phyloP scores from a whole-genome alignment of 2,888 invertebrate species.

The Agrochola lychnidis region DNA sequence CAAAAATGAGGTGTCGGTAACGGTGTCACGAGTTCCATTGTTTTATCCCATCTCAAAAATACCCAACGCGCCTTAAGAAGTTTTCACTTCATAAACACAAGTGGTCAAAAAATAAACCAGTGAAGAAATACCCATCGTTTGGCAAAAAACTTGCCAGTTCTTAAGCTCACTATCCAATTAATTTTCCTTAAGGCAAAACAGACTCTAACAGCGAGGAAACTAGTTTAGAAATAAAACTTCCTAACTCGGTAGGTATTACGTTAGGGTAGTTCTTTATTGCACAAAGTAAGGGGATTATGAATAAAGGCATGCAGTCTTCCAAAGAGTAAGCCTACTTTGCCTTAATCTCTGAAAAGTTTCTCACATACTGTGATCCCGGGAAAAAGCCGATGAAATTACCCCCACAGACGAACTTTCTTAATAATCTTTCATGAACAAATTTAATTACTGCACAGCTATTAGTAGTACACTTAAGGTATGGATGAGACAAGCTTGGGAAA shows the following conservation, averaged over 20 bases:
- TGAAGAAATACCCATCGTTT: too few relatives aligned
- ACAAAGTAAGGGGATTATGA: not conserved
- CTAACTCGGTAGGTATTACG: not conserved
- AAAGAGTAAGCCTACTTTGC: constrained; percentile 27
- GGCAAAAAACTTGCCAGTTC: too few relatives aligned
- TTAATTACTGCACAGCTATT: constrained; percentile 59
- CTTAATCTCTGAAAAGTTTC: constrained; percentile 40
- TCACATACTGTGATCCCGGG: constrained; percentile 42
- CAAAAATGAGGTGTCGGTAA: too few relatives aligned
- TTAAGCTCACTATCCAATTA: not conserved
- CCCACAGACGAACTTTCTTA: constrained; percentile 46
- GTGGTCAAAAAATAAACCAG: too few relatives aligned
- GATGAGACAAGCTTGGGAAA: not conserved
- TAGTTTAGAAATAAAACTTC: constrained; percentile 1
- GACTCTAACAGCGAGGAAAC: not conserved
- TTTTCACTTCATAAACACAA: too few relatives aligned
- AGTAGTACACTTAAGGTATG: constrained; percentile 17
- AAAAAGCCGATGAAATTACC: constrained; percentile 44
- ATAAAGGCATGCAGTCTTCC: constrained; percentile 25
- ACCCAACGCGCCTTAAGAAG: too few relatives aligned
- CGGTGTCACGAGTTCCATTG: too few relatives aligned
- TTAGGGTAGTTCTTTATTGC: constrained; percentile 8
- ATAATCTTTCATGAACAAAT: constrained; percentile 61
- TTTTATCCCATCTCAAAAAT: too few relatives aligned
- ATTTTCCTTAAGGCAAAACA: not conserved